Base-by-base conservation (phyloP, 2,888 invertebrate genomes). In the Acrobeloides nanus region DNA sequence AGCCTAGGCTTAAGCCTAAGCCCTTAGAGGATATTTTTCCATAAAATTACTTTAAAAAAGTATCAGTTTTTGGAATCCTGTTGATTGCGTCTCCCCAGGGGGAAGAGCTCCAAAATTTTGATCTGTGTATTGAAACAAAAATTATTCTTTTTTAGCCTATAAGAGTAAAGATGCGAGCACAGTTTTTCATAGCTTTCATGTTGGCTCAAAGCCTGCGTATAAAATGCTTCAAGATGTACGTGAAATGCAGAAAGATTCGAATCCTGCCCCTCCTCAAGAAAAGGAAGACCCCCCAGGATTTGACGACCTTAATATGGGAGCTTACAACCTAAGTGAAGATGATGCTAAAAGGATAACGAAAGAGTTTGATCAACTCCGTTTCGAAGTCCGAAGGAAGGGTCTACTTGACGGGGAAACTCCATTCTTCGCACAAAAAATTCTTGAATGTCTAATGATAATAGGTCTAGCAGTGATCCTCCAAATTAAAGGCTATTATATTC, bases 121-220 rank as follows among this genome's bases (percentile, higher is more conserved):
- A n/a, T n/a, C n/a, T n/a, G n/a, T n/a, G n/a, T n/a, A n/a, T n/a
- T n/a, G n/a, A n/a, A n/a, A n/a, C n/a, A n/a, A n/a, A n/a, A n/a
- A n/a, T n/a, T 57, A 55, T 31, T 70, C 68, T 8, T 64, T 71
- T 47, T 64, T 64, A 33, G 61, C 71, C 15, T 71, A 71, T 51
- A 55, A 56, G 29, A 64, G 67, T 51, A 59, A 57, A 48, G 71
- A 70, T 61, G 71, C 71, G 1, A 65, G 64, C 24, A 69, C 70
- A 20, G 62, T 66, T 17, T 71, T 71, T 40, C 71, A 71, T 53
- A 64, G 68, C 27, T 71, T 71, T 52, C 71, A 71, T 46, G 50
- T 54, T 4, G 66, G 66, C 10, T 72, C 71, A 5, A 62, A 64
- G 39, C 44, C 43, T 20, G 71, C 71, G 3, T 64, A 68, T 51